These are phyloP conservation scores for Macrotis lagotis DNA, from an alignment of 2,113 vertebrate genomes.

Conservation along the genomic window DNA sequence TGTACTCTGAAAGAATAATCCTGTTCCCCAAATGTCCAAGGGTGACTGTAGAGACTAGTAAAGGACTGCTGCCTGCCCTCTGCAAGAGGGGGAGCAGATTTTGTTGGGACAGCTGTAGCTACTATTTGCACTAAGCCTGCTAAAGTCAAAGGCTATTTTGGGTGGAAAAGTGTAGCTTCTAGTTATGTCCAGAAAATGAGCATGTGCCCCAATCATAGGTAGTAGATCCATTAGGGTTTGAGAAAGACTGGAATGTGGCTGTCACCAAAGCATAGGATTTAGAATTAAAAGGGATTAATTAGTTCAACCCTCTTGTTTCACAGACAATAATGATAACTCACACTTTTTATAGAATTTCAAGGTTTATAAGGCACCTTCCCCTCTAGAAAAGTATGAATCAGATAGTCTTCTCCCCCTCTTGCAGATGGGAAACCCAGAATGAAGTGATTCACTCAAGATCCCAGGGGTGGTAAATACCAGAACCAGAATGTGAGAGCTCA, in stretches of 20 bases:
- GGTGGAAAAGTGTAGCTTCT: slow-evolving; percentile 10
- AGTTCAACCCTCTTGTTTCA: neutral
- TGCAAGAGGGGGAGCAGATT: too few species aligned
- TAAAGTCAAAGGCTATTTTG: neutral
- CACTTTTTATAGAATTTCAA: neutral
- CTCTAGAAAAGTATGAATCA: neutral
- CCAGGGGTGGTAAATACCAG: neutral
- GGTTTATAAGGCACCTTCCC: neutral
- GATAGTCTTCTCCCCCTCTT: neutral
- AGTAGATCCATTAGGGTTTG: neutral
- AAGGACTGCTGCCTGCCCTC: too few species aligned
- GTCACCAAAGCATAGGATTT: neutral
- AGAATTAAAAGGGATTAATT: neutral
- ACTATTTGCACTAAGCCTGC: slow-evolving; percentile 10
- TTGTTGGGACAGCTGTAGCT: neutral
- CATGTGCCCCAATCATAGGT: neutral
- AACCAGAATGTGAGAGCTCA: neutral
- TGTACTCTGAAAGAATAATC: neutral
- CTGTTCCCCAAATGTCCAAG: neutral
- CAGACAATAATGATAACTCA: neutral
- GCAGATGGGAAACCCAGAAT: neutral
- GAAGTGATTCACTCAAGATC: neutral
- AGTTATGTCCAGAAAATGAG: neutral
- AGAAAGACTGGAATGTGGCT: neutral
- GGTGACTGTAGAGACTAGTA: neutral